Conservation (phyloP, 2,113 vertebrate species). For the Dolichallabes microphthalmus region DNA sequence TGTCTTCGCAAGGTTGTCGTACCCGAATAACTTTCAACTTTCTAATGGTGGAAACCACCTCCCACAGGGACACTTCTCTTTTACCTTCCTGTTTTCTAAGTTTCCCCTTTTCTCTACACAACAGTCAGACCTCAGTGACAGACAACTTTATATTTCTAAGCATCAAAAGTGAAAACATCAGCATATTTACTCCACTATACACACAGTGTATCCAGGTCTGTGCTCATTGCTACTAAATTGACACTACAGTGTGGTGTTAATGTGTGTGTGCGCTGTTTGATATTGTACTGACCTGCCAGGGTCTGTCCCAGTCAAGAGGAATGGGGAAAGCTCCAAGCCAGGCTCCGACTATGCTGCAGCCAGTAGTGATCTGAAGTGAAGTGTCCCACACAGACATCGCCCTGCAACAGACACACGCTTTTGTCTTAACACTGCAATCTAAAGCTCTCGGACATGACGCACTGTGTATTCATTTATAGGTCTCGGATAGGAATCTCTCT, state of each 20-base stretch:
- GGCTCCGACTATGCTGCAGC: conserved; percentile 82
- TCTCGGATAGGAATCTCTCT: background rate
- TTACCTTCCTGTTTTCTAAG: conserved; percentile 25
- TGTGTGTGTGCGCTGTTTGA: conserved; percentile 1
- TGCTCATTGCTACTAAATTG: background rate
- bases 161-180: conserved; percentile 2
- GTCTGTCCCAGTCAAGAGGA: conserved; percentile 94
- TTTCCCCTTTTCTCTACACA: background rate
- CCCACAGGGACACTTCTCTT: background rate
- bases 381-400: conserved; percentile 92
- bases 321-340: conserved; percentile 95
- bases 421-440: background rate
- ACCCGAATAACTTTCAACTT: background rate
- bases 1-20: background rate
- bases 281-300: conserved; percentile 87
- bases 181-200: background rate
- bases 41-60: conserved; percentile 16
- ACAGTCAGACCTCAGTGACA: background rate
- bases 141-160: background rate
- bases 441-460: background rate
- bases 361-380: conserved; percentile 87
- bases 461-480: background rate
- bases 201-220: background rate
- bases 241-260: background rate
- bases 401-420: conserved; percentile 67